Evolutionary conservation across 2,888 invertebrate species (phyloP).

Genomic region (Aspidiotus rigidus): DNA sequence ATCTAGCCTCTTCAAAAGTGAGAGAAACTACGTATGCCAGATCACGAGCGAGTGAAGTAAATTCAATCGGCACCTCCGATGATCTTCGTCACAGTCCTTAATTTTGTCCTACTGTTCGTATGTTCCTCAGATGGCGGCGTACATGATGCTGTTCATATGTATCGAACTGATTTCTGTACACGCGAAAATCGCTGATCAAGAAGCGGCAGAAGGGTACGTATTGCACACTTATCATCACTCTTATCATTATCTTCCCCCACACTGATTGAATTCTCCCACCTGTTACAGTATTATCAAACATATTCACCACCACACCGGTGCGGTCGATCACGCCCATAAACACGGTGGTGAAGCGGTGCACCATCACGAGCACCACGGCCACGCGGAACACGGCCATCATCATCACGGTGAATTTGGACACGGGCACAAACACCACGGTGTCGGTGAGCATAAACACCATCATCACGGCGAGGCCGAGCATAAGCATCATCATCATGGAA

Average conservation of each 20-base stretch:
- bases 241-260: neutral
- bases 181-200: constrained; percentile 32
- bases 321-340: constrained; percentile 38
- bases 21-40: no score
- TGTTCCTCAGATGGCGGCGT: constrained; percentile 9
- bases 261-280: neutral
- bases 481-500: constrained; percentile 35
- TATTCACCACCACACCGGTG: constrained; percentile 37
- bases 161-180: neutral
- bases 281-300: constrained; percentile 2
- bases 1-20: no score
- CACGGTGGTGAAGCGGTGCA: constrained; percentile 38
- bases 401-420: constrained; percentile 39
- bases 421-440: constrained; percentile 36
- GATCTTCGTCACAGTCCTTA: neutral
- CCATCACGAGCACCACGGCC: constrained; percentile 37
- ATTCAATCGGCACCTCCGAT: no score
- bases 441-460: constrained; percentile 34
- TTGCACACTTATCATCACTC: neutral
- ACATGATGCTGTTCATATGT: neutral
- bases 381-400: constrained; percentile 39
- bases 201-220: constrained; percentile 35
- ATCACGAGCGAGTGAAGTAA: no score
- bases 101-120: neutral
- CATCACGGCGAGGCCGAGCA: constrained; percentile 36